Conservation (phyloP, 2,797 vertebrate genomes). For the Lemur catta region DNA sequence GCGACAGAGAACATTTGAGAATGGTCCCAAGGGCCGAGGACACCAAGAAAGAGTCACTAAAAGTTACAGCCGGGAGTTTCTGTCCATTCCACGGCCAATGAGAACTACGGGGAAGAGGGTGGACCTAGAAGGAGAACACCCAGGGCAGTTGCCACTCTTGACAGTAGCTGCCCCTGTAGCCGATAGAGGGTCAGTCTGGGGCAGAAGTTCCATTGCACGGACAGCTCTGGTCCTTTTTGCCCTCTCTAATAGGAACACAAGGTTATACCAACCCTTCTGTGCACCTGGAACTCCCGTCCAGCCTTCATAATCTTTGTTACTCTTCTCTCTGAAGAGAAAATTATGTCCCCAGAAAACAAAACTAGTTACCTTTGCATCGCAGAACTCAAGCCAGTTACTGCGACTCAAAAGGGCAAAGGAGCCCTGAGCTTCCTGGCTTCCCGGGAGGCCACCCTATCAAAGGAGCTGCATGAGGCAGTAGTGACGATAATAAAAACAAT, state of each 20-base stretch:
- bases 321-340: neutral
- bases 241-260: neutral
- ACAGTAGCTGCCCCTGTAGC: neutral
- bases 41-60: neutral
- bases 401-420: neutral
- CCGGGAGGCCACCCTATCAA: neutral
- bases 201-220: neutral
- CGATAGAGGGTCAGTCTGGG: neutral
- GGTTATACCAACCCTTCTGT: neutral
- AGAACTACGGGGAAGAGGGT: neutral
- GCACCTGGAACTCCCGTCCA: neutral
- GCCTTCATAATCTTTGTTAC: neutral
- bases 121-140: neutral
- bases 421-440: neutral
- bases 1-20: neutral
- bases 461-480: neutral
- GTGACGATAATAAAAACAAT: neutral
- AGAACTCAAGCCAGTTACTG: neutral
- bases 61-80: neutral
- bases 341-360: neutral
- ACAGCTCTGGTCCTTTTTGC: neutral
- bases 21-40: neutral
- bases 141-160: neutral
- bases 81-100: neutral
- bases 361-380: neutral